Evolutionary conservation across 2,888 invertebrate genomes (phyloP).

Genomic region (Metalampra italica): DNA sequence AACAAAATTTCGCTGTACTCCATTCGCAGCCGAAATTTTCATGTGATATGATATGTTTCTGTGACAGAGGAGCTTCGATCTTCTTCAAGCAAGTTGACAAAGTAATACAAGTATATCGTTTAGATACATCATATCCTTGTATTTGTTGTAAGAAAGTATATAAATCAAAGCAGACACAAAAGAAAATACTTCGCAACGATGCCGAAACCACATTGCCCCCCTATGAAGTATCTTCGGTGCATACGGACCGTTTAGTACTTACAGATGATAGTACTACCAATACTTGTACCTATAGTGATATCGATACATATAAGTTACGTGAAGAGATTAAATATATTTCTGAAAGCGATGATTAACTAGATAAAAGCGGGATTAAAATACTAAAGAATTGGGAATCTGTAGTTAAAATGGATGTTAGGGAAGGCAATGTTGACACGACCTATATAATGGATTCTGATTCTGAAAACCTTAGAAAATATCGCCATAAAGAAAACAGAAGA

Average conservation of each 20-base stretch:
- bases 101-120: conserved; percentile 8
- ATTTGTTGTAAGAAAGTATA: too few relatives aligned
- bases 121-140: neutral
- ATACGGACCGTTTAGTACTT: neutral
- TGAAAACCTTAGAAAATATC: neutral
- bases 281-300: neutral
- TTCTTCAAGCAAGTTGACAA: conserved; percentile 9
- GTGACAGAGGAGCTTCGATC: conserved; percentile 5
- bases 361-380: neutral
- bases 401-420: conserved; percentile 9
- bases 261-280: neutral
- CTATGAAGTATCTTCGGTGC: conserved; percentile 1
- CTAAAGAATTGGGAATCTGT: conserved; percentile 17
- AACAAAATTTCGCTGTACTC: neutral
- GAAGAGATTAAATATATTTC: neutral
- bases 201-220: conserved; percentile 6
- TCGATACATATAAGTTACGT: neutral
- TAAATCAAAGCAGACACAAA: conserved; percentile 10
- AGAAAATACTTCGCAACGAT: conserved; percentile 2
- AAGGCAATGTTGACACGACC: conserved; percentile 16
- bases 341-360: conserved; percentile 5
- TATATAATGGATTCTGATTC: neutral
- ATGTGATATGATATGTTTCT: conserved; percentile 6
- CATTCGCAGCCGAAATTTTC: neutral
- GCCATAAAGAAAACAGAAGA: neutral